Percentiles rank a stretch among this genome's conserved stretches.
Conservation (phyloP, 2,888 invertebrate genomes). For the Cyclophora albipunctata region DNA sequence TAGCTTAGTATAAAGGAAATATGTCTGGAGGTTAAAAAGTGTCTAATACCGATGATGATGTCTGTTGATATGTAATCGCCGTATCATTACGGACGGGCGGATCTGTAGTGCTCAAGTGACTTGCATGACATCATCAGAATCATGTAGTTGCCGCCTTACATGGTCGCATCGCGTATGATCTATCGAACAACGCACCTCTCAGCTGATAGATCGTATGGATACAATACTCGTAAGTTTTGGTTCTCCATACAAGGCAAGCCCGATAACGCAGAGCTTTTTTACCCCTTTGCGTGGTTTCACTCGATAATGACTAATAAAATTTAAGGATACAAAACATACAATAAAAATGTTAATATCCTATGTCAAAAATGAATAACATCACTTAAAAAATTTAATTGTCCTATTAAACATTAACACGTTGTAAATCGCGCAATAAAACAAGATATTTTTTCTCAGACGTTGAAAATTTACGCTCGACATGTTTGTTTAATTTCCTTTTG, state of each 20-base stretch:
- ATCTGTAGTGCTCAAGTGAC: conserved; percentile 33
- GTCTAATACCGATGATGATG: not conserved
- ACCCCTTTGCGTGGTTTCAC: no score
- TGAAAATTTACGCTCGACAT: no score
- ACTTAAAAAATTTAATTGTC: no score
- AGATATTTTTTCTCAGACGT: no score
- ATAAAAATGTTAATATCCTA: no score
- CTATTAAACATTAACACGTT: no score
- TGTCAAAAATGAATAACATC: no score
- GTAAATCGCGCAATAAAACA: no score
- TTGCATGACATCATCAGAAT: conserved; percentile 66
- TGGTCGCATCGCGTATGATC: conserved; percentile 64
- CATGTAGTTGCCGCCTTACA: conserved; percentile 59
- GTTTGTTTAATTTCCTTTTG: not conserved
- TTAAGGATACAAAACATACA: no score
- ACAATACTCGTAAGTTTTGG: conserved; percentile 13
- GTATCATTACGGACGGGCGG: conserved; percentile 30
- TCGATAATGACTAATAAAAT: no score
- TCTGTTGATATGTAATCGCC: conserved; percentile 10
- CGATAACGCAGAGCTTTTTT: no score
- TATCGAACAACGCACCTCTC: conserved; percentile 46
- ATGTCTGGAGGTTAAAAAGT: not conserved
- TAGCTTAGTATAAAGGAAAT: no score
- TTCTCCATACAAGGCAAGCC: not conserved
- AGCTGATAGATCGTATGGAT: conserved; percentile 44